Base-by-base conservation (phyloP, 2,797 vertebrate genomes). In the Gobionotothen gibberifrons region DNA sequence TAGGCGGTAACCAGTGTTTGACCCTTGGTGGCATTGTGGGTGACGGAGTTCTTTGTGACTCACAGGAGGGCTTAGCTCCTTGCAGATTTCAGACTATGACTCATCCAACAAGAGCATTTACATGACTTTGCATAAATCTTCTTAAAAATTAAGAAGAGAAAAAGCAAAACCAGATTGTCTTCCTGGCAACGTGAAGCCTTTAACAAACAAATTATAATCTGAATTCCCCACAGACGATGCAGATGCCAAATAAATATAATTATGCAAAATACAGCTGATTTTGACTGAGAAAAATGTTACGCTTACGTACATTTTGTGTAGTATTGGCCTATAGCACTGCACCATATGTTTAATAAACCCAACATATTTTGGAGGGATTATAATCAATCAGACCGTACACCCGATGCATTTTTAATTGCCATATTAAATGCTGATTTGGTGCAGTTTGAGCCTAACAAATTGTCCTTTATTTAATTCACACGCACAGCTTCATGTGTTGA, bases 31-130 rank as follows among this genome's bases (percentile, higher is more conserved):
- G 12, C 53, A 49, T 54, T 64, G 58, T 64, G 53, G 60, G 60
- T 62, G 69, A 71, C 3, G 0, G 52, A 78, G 59, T 55, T 67
- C 9, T 64, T 62, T 36, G 12, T 82, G 79, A 82, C 42, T 85
- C 77, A 82, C 49, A 36, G 48, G 39, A 39, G 46, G 63, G 9
- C 29, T 36, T 2, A 16, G 4, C 48, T 58, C 32, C 62, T 62
- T 10, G 5, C 15, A 59, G 49, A 9, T 57, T 69, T 65, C 17
- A 77, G 42, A 58, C n/a, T 12, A 48, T 77, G 74, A 86, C 44
- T 73, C 68, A 69, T 21, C 47, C 3, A 60, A 29, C 3, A 61
- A 49, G 26, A 70, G 47, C 22, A 10, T 15, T 29, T 43, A 60
- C 51, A 56, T 58, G 42, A 58, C 32, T 75, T 76, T 72, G 62